phyloP scores from a whole-genome alignment of 2,113 vertebrate species.

The Cricetomys ansorgei region DNA sequence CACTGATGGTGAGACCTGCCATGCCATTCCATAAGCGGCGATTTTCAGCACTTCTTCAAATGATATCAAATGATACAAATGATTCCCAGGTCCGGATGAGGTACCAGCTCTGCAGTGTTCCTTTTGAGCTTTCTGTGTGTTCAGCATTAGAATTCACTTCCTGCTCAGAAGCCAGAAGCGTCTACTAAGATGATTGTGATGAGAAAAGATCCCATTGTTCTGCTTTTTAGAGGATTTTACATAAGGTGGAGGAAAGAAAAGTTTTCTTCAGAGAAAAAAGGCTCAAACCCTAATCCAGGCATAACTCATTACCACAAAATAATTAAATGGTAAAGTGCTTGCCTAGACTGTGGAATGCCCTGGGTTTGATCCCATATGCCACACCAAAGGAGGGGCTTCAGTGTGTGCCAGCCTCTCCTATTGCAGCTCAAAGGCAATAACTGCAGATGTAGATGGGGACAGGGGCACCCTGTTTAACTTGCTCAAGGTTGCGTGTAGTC shows the following conservation, averaged over 20 bases:
- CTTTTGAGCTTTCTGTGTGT: background rate
- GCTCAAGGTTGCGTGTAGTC: background rate
- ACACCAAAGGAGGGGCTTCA: accelerated
- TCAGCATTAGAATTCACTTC: background rate
- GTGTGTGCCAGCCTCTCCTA: background rate
- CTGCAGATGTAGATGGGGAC: background rate
- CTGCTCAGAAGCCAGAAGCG: background rate
- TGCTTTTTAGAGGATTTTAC: background rate
- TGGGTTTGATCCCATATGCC: no score
- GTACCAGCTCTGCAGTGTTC: background rate
- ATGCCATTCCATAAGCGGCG: background rate
- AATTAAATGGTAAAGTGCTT: background rate
- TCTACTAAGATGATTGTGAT: background rate
- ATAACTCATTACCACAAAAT: background rate
- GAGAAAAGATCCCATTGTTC: background rate
- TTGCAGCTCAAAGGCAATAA: background rate
- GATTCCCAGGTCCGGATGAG: background rate
- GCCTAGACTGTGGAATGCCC: background rate
- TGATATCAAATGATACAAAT: no score
- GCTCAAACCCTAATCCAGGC: background rate
- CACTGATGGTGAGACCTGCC: background rate
- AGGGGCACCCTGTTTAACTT: background rate
- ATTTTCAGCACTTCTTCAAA: background rate
- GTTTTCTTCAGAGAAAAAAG: background rate
- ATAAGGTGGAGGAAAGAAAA: background rate